A percentile compares a stretch with the other conserved stretches of the same genome.
These are phyloP conservation scores for Lutraria lutraria DNA, from an alignment of 2,888 invertebrate genomes.

Conservation along the genomic window DNA sequence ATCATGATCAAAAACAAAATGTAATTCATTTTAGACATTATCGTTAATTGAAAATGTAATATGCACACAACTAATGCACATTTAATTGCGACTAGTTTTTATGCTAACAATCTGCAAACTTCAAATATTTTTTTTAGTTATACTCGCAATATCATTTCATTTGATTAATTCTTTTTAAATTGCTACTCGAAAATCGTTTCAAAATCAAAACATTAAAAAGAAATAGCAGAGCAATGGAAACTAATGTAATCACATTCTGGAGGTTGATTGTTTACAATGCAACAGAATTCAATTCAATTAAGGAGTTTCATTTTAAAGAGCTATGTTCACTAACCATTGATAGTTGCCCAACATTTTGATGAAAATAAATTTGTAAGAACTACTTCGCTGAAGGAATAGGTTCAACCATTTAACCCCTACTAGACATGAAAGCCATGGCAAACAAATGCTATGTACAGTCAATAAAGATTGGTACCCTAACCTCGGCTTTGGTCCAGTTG, in stretches of 20 bases:
- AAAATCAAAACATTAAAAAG: neutral
- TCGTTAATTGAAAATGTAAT: neutral
- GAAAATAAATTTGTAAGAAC: too few species aligned
- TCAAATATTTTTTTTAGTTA: neutral
- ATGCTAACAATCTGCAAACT: neutral
- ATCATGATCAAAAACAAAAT: neutral
- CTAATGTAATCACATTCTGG: neutral
- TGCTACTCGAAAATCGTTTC: neutral
- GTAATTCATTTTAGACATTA: neutral
- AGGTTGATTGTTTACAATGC: too few species aligned
- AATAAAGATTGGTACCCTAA: too few species aligned
- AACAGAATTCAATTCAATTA: too few species aligned
- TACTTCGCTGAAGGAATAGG: too few species aligned
- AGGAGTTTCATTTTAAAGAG: too few species aligned
- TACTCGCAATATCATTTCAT: neutral
- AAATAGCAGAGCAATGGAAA: neutral
- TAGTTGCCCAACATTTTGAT: too few species aligned
- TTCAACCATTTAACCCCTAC: too few species aligned
- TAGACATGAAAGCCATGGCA: too few species aligned
- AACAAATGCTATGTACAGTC: too few species aligned
- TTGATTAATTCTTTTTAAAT: conserved; percentile 4
- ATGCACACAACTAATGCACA: neutral
- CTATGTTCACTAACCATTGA: too few species aligned
- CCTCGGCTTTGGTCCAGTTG: too few species aligned
- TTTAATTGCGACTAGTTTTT: neutral